Evolutionary conservation across 1,140 invertebrate species (phyloP).

Genomic region (Mesaphorura yosii): DNA sequence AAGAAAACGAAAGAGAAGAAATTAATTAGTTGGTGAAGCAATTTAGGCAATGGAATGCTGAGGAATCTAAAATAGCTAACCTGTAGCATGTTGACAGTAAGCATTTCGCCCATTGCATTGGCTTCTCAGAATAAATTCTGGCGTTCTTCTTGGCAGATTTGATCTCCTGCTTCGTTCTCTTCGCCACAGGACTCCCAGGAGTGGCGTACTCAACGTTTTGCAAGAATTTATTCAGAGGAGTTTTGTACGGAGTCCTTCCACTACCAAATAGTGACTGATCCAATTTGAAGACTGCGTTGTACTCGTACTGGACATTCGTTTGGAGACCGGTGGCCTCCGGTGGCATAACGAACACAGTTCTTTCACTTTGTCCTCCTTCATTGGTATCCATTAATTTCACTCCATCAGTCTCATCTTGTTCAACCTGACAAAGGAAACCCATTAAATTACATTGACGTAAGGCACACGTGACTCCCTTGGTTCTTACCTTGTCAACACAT

Average conservation of each 20-base stretch:
- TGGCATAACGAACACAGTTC: constrained; percentile 91
- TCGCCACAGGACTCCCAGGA: constrained; percentile 78
- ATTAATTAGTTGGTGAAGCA: not conserved
- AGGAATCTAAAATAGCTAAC: constrained; percentile 34
- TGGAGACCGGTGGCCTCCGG: constrained; percentile 56
- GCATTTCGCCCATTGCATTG: constrained; percentile 84
- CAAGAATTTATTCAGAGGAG: constrained; percentile 18
- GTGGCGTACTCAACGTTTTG: constrained; percentile 38
- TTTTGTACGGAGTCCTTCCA: constrained; percentile 9
- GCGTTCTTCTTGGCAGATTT: constrained; percentile 81
- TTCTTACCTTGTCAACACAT: constrained; percentile 65
- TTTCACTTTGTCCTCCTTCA: constrained; percentile 62
- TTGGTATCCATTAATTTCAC: constrained; percentile 60
- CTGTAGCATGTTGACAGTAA: constrained; percentile 68
- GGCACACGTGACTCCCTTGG: not conserved
- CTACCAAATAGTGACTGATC: too few relatives aligned
- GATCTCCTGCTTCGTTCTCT: constrained; percentile 88
- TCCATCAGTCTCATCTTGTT: constrained; percentile 43
- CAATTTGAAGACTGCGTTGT: constrained; percentile 29
- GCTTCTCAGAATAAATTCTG: constrained; percentile 52
- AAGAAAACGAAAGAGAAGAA: constrained; percentile 7
- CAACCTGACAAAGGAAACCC: constrained; percentile 35
- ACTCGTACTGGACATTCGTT: constrained; percentile 34
- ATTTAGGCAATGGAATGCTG: not conserved
- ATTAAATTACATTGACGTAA: not conserved